A percentile compares a stretch with the other conserved stretches of the same genome.
These are phyloP conservation scores for Jacana jacana DNA, from an alignment of 2,113 vertebrate genomes.

Conservation along the genomic window DNA sequence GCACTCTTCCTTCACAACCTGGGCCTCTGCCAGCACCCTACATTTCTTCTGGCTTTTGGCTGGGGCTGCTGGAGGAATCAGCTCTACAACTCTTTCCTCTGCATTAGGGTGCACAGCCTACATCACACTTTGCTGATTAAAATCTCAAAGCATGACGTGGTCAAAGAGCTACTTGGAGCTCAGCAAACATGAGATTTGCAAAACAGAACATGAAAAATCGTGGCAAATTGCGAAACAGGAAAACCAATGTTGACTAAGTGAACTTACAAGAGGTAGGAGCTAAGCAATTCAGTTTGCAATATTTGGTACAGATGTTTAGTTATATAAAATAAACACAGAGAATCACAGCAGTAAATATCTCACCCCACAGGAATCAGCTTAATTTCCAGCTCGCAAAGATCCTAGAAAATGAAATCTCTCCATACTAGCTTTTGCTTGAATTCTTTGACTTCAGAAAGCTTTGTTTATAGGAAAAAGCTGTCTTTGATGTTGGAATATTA, in stretches of 20 bases:
- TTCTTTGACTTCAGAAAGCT: slow-evolving; percentile 14
- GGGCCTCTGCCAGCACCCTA: background rate
- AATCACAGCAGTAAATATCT: background rate
- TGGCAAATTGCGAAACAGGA: background rate
- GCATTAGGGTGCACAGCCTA: background rate
- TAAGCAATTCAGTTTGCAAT: background rate
- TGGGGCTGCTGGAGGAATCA: background rate
- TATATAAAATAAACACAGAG: background rate
- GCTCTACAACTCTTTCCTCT: background rate
- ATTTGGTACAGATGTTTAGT: background rate
- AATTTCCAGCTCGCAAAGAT: background rate
- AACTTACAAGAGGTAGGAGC: background rate
- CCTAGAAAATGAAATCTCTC: background rate
- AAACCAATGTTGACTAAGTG: background rate
- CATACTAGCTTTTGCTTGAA: background rate
- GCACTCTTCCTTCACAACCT: background rate
- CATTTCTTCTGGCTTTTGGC: background rate
- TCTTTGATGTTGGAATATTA: slow-evolving; percentile 48
- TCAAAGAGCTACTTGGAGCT: background rate
- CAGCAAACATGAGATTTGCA: background rate
- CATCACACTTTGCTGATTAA: background rate
- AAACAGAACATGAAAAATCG: background rate
- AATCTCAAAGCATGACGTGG: background rate
- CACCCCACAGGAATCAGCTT: background rate
- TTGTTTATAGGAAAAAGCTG: slow-evolving; percentile 9